phyloP scores from a whole-genome alignment of 2,888 invertebrate genomes.

The Eledona agricola region DNA sequence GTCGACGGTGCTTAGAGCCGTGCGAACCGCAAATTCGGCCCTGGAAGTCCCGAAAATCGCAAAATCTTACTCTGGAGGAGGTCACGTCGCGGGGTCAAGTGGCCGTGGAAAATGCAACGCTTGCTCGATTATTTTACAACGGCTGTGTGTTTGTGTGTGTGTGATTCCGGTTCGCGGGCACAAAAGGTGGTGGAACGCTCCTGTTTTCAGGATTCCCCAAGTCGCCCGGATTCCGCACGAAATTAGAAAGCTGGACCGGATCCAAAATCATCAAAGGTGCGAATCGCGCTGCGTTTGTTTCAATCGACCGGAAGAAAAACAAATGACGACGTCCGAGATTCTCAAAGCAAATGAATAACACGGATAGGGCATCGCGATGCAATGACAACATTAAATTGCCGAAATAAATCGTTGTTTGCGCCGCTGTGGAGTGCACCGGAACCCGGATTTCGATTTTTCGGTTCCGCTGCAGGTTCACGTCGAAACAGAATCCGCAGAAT shows the following conservation, averaged over 20 bases:
- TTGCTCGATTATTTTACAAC: conserved; percentile 21
- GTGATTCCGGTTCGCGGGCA: conserved; percentile 27
- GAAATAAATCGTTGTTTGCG: no score
- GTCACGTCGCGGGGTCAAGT: conserved; percentile 22
- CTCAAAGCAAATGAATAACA: no score
- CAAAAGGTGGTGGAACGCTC: conserved; percentile 20
- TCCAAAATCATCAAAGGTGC: conserved; percentile 23
- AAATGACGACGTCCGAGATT: conserved; percentile 1
- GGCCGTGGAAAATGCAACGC: conserved; percentile 29
- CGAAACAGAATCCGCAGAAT: no score
- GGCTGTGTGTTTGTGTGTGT: conserved; percentile 7
- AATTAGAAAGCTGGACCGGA: conserved; percentile 26
- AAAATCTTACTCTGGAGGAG: conserved; percentile 14
- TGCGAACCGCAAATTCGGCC: conserved; percentile 12
- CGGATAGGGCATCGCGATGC: no score
- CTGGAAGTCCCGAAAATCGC: no score
- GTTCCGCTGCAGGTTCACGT: no score
- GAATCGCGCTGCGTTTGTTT: background rate
- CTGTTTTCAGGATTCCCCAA: conserved; percentile 23
- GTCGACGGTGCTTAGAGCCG: conserved; percentile 17
- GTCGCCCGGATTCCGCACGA: conserved; percentile 23
- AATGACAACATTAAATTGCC: no score
- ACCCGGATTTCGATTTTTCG: no score
- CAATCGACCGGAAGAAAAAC: conserved; percentile 3
- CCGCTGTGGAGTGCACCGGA: no score